A percentile compares a stretch with the other conserved stretches of the same genome.
These are phyloP conservation scores for Stegastes partitus DNA, from an alignment of 2,113 vertebrate genomes.

Conservation along the genomic window DNA sequence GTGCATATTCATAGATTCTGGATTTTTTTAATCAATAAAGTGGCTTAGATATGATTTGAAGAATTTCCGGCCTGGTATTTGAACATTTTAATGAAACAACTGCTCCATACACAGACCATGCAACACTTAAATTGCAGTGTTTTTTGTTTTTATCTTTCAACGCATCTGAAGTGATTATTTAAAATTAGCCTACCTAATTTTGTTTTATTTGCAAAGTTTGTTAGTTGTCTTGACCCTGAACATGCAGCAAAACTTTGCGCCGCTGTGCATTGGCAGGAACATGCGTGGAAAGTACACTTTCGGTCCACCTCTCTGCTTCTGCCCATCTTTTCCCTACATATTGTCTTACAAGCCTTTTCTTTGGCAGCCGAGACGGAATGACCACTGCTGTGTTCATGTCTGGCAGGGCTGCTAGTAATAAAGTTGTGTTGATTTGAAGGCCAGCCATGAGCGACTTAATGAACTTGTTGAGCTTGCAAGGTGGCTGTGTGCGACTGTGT, in stretches of 20 bases:
- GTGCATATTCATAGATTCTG: no score
- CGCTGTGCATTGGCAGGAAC: no score
- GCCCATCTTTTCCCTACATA: neutral
- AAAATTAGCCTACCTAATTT: no score
- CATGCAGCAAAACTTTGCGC: neutral
- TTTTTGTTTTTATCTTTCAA: no score
- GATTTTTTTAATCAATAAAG: no score
- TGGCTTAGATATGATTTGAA: no score
- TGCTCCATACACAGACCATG: no score
- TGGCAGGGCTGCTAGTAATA: slow-evolving; percentile 53
- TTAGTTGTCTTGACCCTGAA: slow-evolving; percentile 12
- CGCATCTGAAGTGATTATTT: no score
- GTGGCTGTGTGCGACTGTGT: slow-evolving; percentile 60
- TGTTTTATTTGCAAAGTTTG: neutral
- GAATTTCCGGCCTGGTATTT: no score
- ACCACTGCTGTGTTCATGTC: slow-evolving; percentile 54
- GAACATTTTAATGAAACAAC: no score
- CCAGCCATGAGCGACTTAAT: slow-evolving; percentile 55
- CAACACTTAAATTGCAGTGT: no score
- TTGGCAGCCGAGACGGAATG: slow-evolving; percentile 28
- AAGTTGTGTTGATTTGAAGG: slow-evolving; percentile 70
- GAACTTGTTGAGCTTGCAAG: slow-evolving; percentile 63
- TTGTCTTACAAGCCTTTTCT: slow-evolving; percentile 25
- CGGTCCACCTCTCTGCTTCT: neutral
- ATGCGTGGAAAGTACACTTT: neutral